Percentiles rank a stretch among this genome's conserved stretches.
These are phyloP conservation scores for Graphium colonna DNA, from an alignment of 2,888 invertebrate genomes.

Conservation along the genomic window DNA sequence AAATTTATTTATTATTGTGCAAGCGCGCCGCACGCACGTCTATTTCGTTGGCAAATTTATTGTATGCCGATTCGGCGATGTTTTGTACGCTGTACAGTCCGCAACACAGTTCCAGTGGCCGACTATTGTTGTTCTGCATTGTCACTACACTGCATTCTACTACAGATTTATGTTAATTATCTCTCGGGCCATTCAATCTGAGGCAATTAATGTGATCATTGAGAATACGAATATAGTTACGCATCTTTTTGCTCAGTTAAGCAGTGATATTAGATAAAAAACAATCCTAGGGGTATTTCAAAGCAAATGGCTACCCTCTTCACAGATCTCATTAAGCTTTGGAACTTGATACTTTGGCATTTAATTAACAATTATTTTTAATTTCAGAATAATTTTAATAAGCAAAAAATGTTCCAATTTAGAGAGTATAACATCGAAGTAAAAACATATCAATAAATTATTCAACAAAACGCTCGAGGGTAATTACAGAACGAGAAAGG, in stretches of 20 bases:
- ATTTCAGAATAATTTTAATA: too few species aligned
- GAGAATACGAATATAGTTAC: neutral
- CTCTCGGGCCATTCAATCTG: neutral
- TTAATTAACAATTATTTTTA: too few species aligned
- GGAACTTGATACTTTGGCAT: too few species aligned
- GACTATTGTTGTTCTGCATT: conserved; percentile 27
- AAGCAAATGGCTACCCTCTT: too few species aligned
- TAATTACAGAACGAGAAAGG: conserved; percentile 1
- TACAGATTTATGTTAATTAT: conserved; percentile 11
- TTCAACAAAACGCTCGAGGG: conserved; percentile 5
- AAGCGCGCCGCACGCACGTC: conserved; percentile 62
- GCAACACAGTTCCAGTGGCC: conserved; percentile 37
- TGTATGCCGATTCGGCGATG: conserved; percentile 64
- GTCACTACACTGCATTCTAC: conserved; percentile 15
- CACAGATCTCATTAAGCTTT: too few species aligned
- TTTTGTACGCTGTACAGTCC: conserved; percentile 47
- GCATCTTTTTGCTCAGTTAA: neutral
- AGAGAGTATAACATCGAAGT: too few species aligned
- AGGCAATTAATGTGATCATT: neutral
- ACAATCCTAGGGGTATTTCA: neutral
- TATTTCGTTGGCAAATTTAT: conserved; percentile 69
- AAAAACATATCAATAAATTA: conserved; percentile 11
- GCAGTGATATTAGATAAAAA: too few species aligned
- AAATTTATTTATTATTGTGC: conserved; percentile 69
- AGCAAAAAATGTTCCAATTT: neutral